Base-by-base conservation (phyloP, 2,888 invertebrate genomes). In the Meghimatium bilineatum region DNA sequence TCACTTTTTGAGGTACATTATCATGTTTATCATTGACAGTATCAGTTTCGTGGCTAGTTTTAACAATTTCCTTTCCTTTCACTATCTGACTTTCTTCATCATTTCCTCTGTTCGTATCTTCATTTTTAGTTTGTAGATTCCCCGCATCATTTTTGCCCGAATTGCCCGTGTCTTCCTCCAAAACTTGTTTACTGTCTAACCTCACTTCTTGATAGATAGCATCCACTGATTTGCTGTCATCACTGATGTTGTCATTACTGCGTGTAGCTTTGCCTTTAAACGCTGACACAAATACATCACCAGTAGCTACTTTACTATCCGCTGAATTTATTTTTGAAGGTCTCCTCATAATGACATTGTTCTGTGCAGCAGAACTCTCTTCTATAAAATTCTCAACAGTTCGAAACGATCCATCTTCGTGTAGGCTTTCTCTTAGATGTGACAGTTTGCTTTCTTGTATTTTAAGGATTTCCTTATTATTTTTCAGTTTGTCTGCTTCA, bases 331-430 rank as follows among this genome's bases (percentile, higher is more conserved):
- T 26, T 32, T 74, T 74, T 3, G 74, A 20, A 14, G 52, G 52
- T 29, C 17, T 14, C 49, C 32, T 32, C 23, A 32, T 20, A 1
- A 52, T 29, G 14, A 20, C 32, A 20, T 52, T 29, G 14, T 74
- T 74, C 17, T 49, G 29, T 6, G 5, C 32, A 14, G 20, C 1
- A 6, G 20, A 5, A 23, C 20, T 74, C 32, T 81, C 63, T 32
- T 81, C 81, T 12, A 81, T 38, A 17, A 71, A 63, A 23, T 81
- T 81, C 36, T 81, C 81, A 0, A 81, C 52, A 1, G 81, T 74
- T 44, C 60, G 60, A 29, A 81, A 81, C 2, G 81, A 74, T 10
- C 44, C 52, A 0, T n/a, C 23, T 23, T 81, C 66, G 23, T 60
- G 63, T 29, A 72, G 29, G 32, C 29, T 52, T 29, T 66, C 49